Base-by-base conservation (phyloP, 30 jellyfish, hydroid and myxozoan genomes). In the Calvadosia cruxmelitensis region DNA sequence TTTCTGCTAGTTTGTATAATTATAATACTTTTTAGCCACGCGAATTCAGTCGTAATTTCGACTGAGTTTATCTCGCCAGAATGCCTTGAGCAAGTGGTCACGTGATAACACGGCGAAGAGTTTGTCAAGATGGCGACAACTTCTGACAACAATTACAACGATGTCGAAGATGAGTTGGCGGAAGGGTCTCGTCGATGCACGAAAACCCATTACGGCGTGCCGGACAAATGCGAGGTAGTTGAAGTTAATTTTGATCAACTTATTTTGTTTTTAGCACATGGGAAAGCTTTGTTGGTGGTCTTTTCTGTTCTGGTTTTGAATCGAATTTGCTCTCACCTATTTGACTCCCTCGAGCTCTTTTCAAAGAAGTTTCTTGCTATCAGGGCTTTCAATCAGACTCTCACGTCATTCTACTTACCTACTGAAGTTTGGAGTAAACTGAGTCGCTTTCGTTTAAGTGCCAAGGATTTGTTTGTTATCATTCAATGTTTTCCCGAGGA, bases 91-190 rank as follows among this genome's bases (percentile, higher is more conserved):
- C 10, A 42, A 42, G 57, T 42, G 57, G 57, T 42, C 57, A 42
- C 57, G 57, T 42, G 57, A 42, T 20, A 10, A 42, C 57, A 42
- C 20, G 15, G 15, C 57, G 10, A 5, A 5, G 57, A 42, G 72
- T 64, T 27, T 30, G 49, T 71, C 27, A 71, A 71, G 78, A 71
- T 71, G 82, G 82, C 82, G 82, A 68, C 82, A 24, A 71, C 82
- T 15, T 52, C 82, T 57, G 82, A 71, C 50, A 71, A 63, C 75
- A 50, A 71, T 71, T 50, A 42, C 57, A 42, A 42, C 57, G 57
- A 42, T 42, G 57, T 42, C 10, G 57, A 42, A 42, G 20, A 20
- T 42, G 57, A 42, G 10, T 42, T 10, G 10, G 15, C 10, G 10
- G 15, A 42, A 42, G 20, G 20, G 20, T 20, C 10, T 5, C 57